A percentile compares a stretch with the other conserved stretches of the same genome.
phyloP scores from a whole-genome alignment of 2,797 vertebrate species.

The Alosa sapidissima region DNA sequence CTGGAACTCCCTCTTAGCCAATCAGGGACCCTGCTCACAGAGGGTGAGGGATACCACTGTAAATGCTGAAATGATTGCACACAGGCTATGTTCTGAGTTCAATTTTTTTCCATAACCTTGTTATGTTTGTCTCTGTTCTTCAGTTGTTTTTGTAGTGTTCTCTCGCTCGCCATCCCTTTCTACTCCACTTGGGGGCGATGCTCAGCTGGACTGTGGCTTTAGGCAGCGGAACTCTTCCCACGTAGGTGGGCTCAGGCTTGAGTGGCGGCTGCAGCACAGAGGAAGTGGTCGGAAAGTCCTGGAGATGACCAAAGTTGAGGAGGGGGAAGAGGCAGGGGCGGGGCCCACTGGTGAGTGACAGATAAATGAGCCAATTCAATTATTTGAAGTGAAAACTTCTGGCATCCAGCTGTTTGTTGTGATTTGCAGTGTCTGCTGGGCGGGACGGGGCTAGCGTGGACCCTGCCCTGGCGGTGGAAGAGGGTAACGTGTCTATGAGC shows the following conservation, averaged over 20 bases:
- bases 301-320: conserved; percentile 58
- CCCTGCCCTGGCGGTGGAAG: conserved; percentile 52
- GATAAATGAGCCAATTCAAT: background rate
- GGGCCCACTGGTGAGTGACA: conserved; percentile 58
- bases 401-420: background rate
- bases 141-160: conserved; percentile 83
- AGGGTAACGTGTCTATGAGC: conserved; percentile 72
- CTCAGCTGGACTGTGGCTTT: conserved; percentile 78
- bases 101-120: too few species aligned
- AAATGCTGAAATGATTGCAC: background rate
- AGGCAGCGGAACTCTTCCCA: conserved; percentile 64
- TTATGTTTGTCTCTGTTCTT: background rate
- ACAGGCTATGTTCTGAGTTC: background rate
- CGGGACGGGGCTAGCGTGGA: conserved; percentile 65
- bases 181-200: conserved; percentile 63
- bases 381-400: background rate
- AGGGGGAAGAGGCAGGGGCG: conserved; percentile 55
- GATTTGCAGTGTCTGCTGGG: conserved; percentile 57
- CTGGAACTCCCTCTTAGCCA: conserved; percentile 73
- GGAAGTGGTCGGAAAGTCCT: conserved; percentile 74
- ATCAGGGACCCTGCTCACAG: conserved; percentile 67
- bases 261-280: conserved; percentile 82
- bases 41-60: conserved; percentile 62
- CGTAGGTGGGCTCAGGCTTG: conserved; percentile 62
- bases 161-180: conserved; percentile 66